Conservation (phyloP, 37 sponge, comb jelly and placozoan species). For the Oopsacas minuta region DNA sequence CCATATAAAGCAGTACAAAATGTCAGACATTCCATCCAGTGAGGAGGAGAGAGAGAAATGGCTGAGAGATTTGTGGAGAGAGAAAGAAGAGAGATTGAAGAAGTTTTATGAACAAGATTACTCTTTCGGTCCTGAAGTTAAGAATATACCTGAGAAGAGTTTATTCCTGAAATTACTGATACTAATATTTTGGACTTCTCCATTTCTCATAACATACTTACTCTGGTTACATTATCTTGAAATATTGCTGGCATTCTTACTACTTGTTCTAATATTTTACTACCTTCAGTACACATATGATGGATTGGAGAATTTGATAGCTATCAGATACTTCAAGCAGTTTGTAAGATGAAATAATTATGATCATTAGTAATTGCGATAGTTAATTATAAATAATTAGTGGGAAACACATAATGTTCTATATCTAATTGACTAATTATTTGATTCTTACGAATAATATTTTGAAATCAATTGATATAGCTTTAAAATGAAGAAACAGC, state of each 20-base stretch:
- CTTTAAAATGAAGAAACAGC: not conserved
- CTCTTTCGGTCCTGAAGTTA: not conserved
- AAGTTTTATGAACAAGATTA: constrained; percentile 30
- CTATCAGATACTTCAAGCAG: not conserved
- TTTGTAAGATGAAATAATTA: not conserved
- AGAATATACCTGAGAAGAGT: not conserved
- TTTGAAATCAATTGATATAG: too few relatives aligned
- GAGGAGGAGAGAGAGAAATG: constrained; percentile 43
- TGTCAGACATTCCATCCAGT: constrained; percentile 29
- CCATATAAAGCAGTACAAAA: constrained; percentile 30
- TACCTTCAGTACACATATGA: not conserved
- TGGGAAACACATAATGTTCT: too few relatives aligned
- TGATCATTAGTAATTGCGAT: not conserved
- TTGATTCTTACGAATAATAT: too few relatives aligned
- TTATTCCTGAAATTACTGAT: not conserved
- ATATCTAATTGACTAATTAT: too few relatives aligned
- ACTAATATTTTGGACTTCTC: not conserved
- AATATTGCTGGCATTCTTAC: not conserved
- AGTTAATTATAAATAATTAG: too few relatives aligned
- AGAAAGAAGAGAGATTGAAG: constrained; percentile 55
- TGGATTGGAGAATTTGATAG: not conserved
- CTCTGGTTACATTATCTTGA: not conserved
- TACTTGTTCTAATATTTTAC: not conserved
- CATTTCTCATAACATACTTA: not conserved
- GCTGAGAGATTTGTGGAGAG: constrained; percentile 40